Evolutionary conservation across 2,797 vertebrate genomes (phyloP).

Genomic region (Graptemys geographica): DNA sequence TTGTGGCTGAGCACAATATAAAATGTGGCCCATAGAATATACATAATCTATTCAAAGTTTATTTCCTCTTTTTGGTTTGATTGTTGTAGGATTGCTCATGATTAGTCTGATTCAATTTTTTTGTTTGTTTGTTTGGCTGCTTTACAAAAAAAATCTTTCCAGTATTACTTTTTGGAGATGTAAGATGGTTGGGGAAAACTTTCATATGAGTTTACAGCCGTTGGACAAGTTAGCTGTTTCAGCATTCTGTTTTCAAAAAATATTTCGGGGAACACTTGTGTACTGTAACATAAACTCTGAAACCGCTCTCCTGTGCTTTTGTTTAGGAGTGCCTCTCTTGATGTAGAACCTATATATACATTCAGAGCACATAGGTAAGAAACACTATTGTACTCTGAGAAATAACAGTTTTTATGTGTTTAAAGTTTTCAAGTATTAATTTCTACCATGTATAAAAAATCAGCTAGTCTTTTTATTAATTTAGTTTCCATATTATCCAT

Average conservation of each 20-base stretch:
- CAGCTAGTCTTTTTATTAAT: neutral
- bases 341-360: slow-evolving; percentile 98
- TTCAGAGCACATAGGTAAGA: slow-evolving; percentile 96
- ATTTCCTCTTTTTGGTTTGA: neutral
- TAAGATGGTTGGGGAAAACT: neutral
- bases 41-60: neutral
- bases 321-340: slow-evolving; percentile 93
- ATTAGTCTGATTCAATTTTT: neutral
- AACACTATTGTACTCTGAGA: slow-evolving; percentile 9
- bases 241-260: neutral
- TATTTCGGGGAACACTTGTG: neutral
- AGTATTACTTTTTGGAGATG: fast-evolving
- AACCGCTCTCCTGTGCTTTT: slow-evolving; percentile 48
- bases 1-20: neutral
- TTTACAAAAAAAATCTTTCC: neutral
- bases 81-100: neutral
- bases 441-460: neutral
- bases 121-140: neutral
- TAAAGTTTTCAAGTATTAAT: neutral
- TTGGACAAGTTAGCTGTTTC: neutral
- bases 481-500: neutral
- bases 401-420: neutral
- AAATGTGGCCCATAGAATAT: neutral
- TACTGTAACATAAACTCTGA: neutral
- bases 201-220: neutral